These are phyloP conservation scores for Neodiprion fabricii DNA, from an alignment of 1,140 invertebrate genomes.

Conservation along the genomic window DNA sequence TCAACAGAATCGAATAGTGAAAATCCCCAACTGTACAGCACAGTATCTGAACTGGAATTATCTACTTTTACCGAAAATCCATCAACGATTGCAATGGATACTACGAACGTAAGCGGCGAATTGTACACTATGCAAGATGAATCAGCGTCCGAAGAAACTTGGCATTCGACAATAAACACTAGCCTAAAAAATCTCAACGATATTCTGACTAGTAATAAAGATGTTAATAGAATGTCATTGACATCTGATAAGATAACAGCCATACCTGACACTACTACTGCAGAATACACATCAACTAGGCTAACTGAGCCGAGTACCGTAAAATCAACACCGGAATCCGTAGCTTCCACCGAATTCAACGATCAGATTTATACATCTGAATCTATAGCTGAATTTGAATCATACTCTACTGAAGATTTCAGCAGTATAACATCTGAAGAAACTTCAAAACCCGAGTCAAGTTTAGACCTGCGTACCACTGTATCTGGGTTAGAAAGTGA, in stretches of 20 bases:
- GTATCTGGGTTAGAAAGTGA: too few species aligned
- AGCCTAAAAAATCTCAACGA: not conserved
- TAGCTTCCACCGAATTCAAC: not conserved
- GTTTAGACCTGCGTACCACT: not conserved
- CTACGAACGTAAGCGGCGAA: not conserved
- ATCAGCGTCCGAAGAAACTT: slow-evolving; percentile 10
- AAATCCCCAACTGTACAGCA: slow-evolving; percentile 1
- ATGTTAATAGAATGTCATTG: slow-evolving; percentile 15
- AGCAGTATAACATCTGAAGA: not conserved
- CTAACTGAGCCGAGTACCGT: not conserved
- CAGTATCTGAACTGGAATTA: not conserved
- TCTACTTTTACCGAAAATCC: slow-evolving; percentile 14
- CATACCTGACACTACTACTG: not conserved
- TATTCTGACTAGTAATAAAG: slow-evolving; percentile 9
- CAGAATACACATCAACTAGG: not conserved
- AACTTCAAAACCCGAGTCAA: not conserved
- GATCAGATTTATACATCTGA: not conserved
- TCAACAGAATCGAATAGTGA: slow-evolving; percentile 11
- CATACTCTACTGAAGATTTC: not conserved
- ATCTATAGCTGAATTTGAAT: not conserved
- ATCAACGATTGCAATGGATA: not conserved
- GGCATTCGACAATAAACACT: not conserved
- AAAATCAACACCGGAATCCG: not conserved
- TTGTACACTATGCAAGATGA: not conserved
- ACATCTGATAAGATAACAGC: not conserved